Base-by-base conservation (phyloP, 2,113 vertebrate species). In the Stegastes partitus region DNA sequence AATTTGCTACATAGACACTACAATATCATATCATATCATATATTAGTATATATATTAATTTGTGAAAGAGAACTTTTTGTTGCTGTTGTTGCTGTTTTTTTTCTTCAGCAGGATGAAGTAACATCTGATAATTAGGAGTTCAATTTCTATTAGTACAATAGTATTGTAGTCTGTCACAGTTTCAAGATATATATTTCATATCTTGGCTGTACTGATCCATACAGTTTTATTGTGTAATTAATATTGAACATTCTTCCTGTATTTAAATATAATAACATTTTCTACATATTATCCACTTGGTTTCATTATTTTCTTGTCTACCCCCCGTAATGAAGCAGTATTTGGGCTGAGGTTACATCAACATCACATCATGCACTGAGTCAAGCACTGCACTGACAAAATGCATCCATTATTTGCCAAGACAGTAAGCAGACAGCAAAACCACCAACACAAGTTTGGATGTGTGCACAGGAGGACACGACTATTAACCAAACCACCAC, bases 361-460 rank as follows among this genome's bases (percentile, higher is more conserved):
- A 5, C 18, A 3, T 63, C 58, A 65, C 61, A 78, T 47, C 91
- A 93, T 92, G 92, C 93, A 89, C 42, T 63, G 49, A 79, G 74
- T 50, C n/a, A 77, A 87, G 82, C 77, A 66, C 14, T 68, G 76
- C 64, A 70, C 45, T 65, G 47, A 42, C 34, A 82, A 47, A 49
- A 58, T 22, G 31, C 62, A 81, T 65, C 19, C 34, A 62, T 73
- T 51, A 47, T 53, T 54, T 59, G n/a, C 62, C 59, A 71, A 51
- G 34, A 69, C 57, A 67, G 50, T 9, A 76, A 78, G 81, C 66
- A 79, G 58, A 21, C 16, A 25, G 23, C 47, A 1, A 77, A 1
- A 77, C 34, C 64, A 79, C 58, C 53, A 68, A 23, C 56, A 58
- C 56, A 51, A 25, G 63, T 64, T 69, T 71, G 49, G 12, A 82